phyloP scores from a whole-genome alignment of 2,113 vertebrate species.

The Mungos mungo region DNA sequence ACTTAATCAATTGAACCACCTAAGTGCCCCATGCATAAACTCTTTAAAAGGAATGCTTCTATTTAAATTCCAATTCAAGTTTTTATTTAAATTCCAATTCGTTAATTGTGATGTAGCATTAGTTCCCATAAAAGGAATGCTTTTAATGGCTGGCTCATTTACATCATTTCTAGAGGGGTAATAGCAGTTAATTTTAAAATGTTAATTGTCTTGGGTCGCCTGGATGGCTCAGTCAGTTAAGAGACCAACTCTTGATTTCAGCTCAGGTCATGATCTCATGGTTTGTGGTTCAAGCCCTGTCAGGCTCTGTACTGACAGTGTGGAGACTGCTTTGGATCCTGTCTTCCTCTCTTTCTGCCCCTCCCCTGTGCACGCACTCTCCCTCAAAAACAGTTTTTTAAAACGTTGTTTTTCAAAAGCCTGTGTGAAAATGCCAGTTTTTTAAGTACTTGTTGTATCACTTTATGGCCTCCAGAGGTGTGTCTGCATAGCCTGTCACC shows the following conservation, averaged over 20 bases:
- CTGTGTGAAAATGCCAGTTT: not conserved
- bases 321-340: no score
- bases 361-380: no score
- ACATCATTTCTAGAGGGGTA: not conserved
- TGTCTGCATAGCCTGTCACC: not conserved
- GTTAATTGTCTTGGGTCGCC: no score
- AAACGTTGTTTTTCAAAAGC: constrained; percentile 37
- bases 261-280: no score
- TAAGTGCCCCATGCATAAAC: not conserved
- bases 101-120: not conserved
- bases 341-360: no score
- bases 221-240: no score
- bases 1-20: no score
- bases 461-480: not conserved
- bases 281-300: no score
- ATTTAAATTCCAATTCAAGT: no score
- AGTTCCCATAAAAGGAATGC: not conserved
- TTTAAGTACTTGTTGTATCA: not conserved
- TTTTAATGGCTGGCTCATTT: not conserved
- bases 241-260: no score
- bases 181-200: not conserved
- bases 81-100: not conserved
- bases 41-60: not conserved
- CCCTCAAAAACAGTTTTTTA: not conserved
- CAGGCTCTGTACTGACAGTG: no score